Base-by-base conservation (phyloP, 2,797 vertebrate species). In the Chrosomus eos region DNA sequence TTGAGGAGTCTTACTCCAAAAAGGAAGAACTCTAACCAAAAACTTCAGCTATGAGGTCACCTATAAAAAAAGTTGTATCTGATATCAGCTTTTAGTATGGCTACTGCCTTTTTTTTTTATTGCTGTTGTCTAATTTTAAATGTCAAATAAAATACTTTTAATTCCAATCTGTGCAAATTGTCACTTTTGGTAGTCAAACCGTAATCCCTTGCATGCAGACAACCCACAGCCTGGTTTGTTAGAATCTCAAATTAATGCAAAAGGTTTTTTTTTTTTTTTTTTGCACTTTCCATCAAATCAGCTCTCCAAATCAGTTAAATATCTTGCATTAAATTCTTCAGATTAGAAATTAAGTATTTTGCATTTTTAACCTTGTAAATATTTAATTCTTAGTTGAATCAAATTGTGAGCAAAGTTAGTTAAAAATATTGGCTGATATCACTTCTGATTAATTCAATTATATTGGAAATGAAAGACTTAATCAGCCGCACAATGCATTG, bases 1-100 rank as follows among this genome's bases (percentile, higher is more conserved):
- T 80, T 94, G 53, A 93, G 74, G 74, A 89, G 84, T 10, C 84
- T 43, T 28, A 92, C 90, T 68, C 89, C 91, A 2, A 75, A 68
- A n/a, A 33, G 58, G 19, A 88, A 81, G 36, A 33, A 5, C 13
- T 68, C 40, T n/a, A 28, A n/a, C 6, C 21, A 23, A 60, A 79
- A 79, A 76, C 19, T 62, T 23, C 10, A 82, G 28, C 21, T 77
- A 31, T 86, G 80, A 64, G 26, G 26, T 31, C 60, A 31, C 26
- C 13, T 58, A 4, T 23, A 55, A 51, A 51, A 51, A 21, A 19
- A 73, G 11, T n/a, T 55, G n/a, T 8, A 36, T 73, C 9, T 31
- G 1, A 3, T 19, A 18, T 5, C 6, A 19, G 23, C 10, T 2
- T 2, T 75, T 60, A 3, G 23, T 38, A 23, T 16, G 0, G 67